These are phyloP conservation scores for Alethe diademata DNA, from an alignment of 2,113 vertebrate genomes.

Conservation along the genomic window DNA sequence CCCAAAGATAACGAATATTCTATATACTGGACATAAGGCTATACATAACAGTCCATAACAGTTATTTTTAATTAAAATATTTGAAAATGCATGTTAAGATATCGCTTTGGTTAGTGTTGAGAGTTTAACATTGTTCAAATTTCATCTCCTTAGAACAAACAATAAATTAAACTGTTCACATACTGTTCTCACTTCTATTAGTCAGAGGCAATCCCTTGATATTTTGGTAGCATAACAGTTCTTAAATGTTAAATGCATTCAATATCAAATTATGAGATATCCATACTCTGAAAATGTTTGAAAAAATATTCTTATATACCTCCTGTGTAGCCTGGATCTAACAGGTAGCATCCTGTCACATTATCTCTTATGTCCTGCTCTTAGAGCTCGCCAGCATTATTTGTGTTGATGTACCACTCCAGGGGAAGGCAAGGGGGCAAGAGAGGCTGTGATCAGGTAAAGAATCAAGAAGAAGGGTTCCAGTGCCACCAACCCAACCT, in stretches of 20 bases:
- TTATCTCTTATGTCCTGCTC: not conserved
- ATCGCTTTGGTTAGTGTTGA: not conserved
- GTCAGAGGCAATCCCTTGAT: not conserved
- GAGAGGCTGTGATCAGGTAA: not conserved
- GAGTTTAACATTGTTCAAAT: not conserved
- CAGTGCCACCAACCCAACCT: not conserved
- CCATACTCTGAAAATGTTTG: not conserved
- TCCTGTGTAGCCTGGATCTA: not conserved
- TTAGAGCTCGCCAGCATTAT: not conserved
- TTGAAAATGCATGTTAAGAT: not conserved
- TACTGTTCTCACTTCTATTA: not conserved
- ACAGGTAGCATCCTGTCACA: not conserved
- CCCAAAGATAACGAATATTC: not conserved
- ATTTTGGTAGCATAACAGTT: not conserved
- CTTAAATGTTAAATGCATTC: not conserved
- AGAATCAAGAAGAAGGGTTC: not conserved
- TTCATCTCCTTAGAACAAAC: not conserved
- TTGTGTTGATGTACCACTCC: not conserved
- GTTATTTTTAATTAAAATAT: not conserved
- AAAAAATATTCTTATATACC: not conserved
- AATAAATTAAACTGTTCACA: not conserved
- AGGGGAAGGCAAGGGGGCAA: not conserved
- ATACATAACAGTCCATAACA: not conserved
- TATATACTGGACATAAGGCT: not conserved
- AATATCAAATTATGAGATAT: not conserved